phyloP scores from a whole-genome alignment of 2,113 vertebrate species.

The Thermophis baileyi region DNA sequence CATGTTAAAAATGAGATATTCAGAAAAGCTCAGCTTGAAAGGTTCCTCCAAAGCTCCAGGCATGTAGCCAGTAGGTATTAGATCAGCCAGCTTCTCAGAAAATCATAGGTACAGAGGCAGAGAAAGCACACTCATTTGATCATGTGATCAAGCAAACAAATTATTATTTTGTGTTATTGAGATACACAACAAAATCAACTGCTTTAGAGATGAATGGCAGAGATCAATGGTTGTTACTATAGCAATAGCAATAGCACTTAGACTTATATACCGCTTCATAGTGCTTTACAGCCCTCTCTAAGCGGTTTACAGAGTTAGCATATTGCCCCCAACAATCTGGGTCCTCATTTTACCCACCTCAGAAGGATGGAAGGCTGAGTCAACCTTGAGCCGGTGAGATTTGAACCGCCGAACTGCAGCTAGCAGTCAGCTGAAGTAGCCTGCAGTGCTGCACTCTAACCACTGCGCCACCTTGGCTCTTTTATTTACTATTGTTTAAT shows the following conservation, averaged over 20 bases:
- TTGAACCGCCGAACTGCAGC: too few relatives aligned
- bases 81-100: background rate
- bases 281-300: too few relatives aligned
- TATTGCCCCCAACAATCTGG: too few relatives aligned
- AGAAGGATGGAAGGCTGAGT: too few relatives aligned
- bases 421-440: too few relatives aligned
- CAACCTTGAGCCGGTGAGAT: too few relatives aligned
- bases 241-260: too few relatives aligned
- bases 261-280: too few relatives aligned
- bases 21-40: background rate
- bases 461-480: too few relatives aligned
- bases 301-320: too few relatives aligned
- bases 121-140: background rate
- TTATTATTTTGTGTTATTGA: background rate
- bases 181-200: background rate
- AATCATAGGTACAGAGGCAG: background rate
- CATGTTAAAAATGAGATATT: background rate
- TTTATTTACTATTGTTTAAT: background rate
- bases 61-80: background rate
- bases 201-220: background rate
- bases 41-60: rapidly evolving
- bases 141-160: background rate
- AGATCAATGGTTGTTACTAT: background rate
- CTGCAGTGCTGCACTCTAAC: too few relatives aligned
- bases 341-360: too few relatives aligned